These are phyloP conservation scores for Magallana gigas DNA, from an alignment of 1,140 invertebrate genomes.

Conservation along the genomic window DNA sequence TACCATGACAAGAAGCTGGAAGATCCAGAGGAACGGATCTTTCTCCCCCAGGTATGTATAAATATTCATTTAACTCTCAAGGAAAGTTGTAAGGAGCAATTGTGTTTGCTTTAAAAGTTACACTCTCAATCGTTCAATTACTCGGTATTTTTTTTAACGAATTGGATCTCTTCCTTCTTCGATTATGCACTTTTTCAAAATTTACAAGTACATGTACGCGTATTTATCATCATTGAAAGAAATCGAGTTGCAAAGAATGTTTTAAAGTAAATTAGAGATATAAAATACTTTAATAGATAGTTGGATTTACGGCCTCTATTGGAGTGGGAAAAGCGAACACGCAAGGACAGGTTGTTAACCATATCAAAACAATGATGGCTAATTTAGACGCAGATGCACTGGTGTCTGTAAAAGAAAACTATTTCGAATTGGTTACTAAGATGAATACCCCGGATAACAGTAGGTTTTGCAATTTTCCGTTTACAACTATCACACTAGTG, in stretches of 20 bases:
- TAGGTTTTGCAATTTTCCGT: not conserved
- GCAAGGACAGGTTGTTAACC: conserved; percentile 61
- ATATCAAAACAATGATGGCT: conserved; percentile 72
- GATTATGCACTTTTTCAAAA: no score
- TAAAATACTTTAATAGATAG: conserved; percentile 64
- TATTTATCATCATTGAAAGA: no score
- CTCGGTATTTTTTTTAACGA: no score
- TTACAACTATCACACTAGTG: no score
- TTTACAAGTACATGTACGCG: no score
- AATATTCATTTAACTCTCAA: no score
- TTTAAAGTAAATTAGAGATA: no score
- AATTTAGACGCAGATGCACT: conserved; percentile 68
- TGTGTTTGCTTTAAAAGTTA: no score
- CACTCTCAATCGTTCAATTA: no score
- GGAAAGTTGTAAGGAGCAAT: no score
- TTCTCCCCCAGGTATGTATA: conserved; percentile 24
- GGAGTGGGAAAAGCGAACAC: conserved; percentile 76
- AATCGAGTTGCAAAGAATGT: no score
- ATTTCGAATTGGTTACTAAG: not conserved
- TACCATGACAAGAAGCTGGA: conserved; percentile 69
- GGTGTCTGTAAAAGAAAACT: not conserved
- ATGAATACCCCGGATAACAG: not conserved
- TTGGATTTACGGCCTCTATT: conserved; percentile 78
- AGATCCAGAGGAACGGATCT: not conserved
- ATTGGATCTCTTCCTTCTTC: no score